These are phyloP conservation scores for Gryllus bimaculatus DNA, from an alignment of 1,140 invertebrate genomes.

Conservation along the genomic window DNA sequence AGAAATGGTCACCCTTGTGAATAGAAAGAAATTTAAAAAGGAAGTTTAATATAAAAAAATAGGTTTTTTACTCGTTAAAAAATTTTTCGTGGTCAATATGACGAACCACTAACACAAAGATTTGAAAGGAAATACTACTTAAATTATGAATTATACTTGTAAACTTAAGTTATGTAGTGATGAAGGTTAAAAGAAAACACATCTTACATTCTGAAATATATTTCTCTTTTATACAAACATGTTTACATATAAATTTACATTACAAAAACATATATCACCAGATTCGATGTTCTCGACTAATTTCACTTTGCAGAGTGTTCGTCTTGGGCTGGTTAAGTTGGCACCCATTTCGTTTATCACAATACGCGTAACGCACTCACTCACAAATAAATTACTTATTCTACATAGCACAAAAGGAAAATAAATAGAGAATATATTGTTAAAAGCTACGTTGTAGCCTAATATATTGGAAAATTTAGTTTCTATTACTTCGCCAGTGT, in stretches of 20 bases:
- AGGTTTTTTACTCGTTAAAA: too few species aligned
- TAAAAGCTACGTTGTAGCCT: background rate
- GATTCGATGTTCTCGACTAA: background rate
- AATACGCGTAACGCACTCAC: background rate
- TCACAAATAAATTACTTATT: background rate
- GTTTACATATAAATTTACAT: background rate
- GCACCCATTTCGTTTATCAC: background rate
- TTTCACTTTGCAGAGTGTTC: background rate
- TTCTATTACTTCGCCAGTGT: too few species aligned
- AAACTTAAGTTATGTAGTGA: too few species aligned
- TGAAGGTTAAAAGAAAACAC: background rate
- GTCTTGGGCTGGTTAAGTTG: background rate
- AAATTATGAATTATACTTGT: too few species aligned
- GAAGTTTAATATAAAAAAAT: too few species aligned
- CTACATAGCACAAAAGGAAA: background rate
- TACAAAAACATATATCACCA: slow-evolving; percentile 1
- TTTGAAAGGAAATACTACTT: too few species aligned
- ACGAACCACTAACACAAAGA: too few species aligned
- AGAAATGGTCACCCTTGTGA: too few species aligned
- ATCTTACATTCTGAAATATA: background rate
- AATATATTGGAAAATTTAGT: background rate
- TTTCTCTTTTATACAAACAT: slow-evolving; percentile 6
- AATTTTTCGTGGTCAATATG: too few species aligned
- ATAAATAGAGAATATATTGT: background rate
- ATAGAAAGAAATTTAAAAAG: too few species aligned